A percentile compares a stretch with the other conserved stretches of the same genome.
Conservation (phyloP, 2,113 vertebrate genomes). For the Hemichromis elongatus region DNA sequence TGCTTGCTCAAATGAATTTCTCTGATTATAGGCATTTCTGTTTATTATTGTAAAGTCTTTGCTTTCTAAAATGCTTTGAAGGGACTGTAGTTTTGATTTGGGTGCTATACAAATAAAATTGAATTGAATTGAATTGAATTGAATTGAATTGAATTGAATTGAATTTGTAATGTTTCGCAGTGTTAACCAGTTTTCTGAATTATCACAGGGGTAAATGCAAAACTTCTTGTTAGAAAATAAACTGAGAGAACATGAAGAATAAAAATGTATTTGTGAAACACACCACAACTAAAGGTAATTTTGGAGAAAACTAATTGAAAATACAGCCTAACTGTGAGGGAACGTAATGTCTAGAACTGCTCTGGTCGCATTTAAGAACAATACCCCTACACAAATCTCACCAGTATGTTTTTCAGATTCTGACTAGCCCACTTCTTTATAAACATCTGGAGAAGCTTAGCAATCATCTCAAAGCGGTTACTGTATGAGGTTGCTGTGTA, state of each 20-base stretch:
- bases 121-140: background rate
- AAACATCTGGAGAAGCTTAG: conserved; percentile 51
- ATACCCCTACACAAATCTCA: conserved; percentile 14
- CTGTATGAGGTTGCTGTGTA: conserved; percentile 33
- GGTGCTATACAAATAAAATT: background rate
- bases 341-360: background rate
- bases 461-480: conserved; percentile 43
- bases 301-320: background rate
- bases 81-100: background rate
- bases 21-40: background rate
- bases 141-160: background rate
- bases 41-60: background rate
- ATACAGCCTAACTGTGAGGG: background rate
- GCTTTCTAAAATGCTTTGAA: background rate
- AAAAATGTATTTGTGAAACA: background rate
- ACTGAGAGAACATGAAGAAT: background rate
- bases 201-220: background rate
- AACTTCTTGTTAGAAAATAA: background rate
- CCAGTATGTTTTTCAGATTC: background rate
- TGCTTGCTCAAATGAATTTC: background rate
- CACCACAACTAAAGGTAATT: background rate
- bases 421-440: conserved; percentile 1
- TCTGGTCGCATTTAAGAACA: conserved; percentile 32
- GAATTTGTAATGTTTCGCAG: background rate
- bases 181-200: background rate